Base-by-base conservation (phyloP, 2,797 vertebrate genomes). In the Myiotriccus ornatus region DNA sequence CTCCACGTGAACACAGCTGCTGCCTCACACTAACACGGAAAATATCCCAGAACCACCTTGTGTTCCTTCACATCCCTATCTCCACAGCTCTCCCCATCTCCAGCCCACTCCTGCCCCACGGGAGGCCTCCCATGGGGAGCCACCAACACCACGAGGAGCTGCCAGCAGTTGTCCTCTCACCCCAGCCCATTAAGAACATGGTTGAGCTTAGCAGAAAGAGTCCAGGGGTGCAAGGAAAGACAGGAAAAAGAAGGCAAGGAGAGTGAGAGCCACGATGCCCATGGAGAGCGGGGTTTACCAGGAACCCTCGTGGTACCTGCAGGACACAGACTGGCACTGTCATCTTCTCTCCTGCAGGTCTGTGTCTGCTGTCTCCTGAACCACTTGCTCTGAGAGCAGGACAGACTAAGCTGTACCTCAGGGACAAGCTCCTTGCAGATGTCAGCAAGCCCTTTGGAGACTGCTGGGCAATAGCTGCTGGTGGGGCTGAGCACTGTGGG, bases 361-460 rank as follows among this genome's bases (percentile, higher is more conserved):
- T 41, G 76, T 83, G 56, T 91, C 94, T 52, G 41, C 84, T 6
- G 91, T 69, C 83, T 96, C 96, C 92, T 97, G 94, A 82, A 95
- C 94, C 2, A 77, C 96, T 96, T 95, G 93, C 47, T 96, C 95
- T 97, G 75, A 50, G 85, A 85, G 71, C 86, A 62, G 62, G 69
- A 93, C 57, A 79, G 69, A 84, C 59, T 77, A 50, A 71, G 71
- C 69, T 24, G 32, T 0, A 50, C 13, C 63, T 82, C 69, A 70
- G 83, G 62, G 84, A 59, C 20, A 43, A 87, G 71, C 35, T 70
- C 59, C 70, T 47, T 25, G 50, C 55, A 41, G 53, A 7, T 20
- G 21, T 34, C 84, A 84, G 64, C 34, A 64, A 68, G 39, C 47
- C 73, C 63, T 41, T 62, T 63, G 71, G 46, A 73, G 23, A 14